Evolutionary conservation across 2,797 vertebrate genomes (phyloP).

Genomic region (Pseudochirops cupreus): DNA sequence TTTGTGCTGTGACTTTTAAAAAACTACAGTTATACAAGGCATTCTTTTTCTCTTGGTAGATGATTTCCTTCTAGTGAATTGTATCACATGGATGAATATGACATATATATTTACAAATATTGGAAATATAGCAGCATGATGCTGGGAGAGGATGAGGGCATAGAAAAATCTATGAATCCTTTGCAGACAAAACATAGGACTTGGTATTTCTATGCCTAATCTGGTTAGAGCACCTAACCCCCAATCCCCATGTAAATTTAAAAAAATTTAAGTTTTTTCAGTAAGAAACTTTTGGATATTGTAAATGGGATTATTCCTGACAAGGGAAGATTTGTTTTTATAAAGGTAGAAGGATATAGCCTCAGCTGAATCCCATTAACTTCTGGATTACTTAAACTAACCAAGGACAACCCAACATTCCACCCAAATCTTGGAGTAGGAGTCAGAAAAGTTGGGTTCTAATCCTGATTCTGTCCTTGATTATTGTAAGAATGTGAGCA

Average conservation of each 20-base stretch:
- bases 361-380: conserved; percentile 51
- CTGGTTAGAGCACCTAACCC: conserved; percentile 44
- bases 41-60: conserved; percentile 71
- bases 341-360: conserved; percentile 55
- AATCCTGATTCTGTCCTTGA: not conserved
- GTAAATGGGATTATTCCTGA: conserved; percentile 59
- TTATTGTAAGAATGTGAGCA: not conserved
- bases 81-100: conserved; percentile 64
- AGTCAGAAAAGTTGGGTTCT: not conserved
- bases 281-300: conserved; percentile 59
- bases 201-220: conserved; percentile 63
- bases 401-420: not conserved
- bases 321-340: conserved; percentile 40
- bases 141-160: conserved; percentile 40
- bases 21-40: conserved; percentile 72
- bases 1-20: conserved; percentile 76
- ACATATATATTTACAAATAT: conserved; percentile 71
- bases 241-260: not conserved
- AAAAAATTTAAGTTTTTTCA: not conserved
- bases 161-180: conserved; percentile 29
- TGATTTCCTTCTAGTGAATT: conserved; percentile 70
- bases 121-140: conserved; percentile 66
- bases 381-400: not conserved
- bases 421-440: not conserved
- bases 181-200: conserved; percentile 53